phyloP scores from a whole-genome alignment of 2,113 vertebrate species.

The Rostratula benghalensis region DNA sequence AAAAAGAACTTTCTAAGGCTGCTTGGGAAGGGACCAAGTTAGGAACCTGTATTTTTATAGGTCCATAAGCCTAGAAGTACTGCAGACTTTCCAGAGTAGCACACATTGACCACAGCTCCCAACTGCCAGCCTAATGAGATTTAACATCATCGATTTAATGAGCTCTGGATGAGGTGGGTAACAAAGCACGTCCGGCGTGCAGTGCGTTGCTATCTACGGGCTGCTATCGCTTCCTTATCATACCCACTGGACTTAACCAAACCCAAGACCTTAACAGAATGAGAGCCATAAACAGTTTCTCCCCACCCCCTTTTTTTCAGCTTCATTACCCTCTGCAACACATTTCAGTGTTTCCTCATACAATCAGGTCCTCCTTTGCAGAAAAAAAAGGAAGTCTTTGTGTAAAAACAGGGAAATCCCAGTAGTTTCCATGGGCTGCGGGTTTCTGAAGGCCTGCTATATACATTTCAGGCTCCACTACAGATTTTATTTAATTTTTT shows the following conservation, averaged over 20 bases:
- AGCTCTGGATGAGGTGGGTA: not conserved
- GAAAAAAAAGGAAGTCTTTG: not conserved
- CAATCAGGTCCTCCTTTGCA: not conserved
- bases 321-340: not conserved
- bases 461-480: not conserved
- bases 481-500: not conserved
- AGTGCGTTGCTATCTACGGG: fast-evolving
- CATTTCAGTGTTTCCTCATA: not conserved
- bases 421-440: not conserved
- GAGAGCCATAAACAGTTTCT: not conserved
- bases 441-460: not conserved
- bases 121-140: fast-evolving
- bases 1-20: not conserved
- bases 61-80: too few relatives aligned
- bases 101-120: not conserved
- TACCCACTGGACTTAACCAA: not conserved
- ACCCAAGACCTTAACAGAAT: not conserved
- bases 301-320: slow-evolving; percentile 33
- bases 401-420: not conserved
- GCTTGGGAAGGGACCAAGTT: not conserved
- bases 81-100: not conserved
- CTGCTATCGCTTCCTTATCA: not conserved
- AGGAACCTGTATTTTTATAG: not conserved
- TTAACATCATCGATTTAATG: fast-evolving
- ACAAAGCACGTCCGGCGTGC: fast-evolving